Evolutionary conservation across 2,888 invertebrate species (phyloP), one percentile per base, ranked within the genome.

Genomic region (Malthinus seriepunctatus): DNA sequence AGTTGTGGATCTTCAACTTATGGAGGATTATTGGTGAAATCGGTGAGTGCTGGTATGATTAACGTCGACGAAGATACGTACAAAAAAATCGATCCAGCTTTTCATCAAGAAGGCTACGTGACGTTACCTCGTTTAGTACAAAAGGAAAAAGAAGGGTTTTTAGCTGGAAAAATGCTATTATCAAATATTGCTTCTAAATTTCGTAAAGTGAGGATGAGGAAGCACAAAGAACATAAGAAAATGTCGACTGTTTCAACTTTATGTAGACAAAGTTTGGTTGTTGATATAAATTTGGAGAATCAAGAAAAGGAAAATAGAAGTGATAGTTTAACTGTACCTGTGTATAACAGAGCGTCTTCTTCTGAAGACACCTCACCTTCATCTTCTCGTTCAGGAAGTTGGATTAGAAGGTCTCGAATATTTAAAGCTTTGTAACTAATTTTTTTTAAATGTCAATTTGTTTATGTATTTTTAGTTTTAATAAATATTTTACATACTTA

Each of bases 11-110:
- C 69, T 8, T 68, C 71, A 1, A 61, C 69, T 37, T 65, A 65
- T 74, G 82, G 83, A 50, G 76, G 80, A 3, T 66, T 80, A 7
- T 75, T 89, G n/a, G 83, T 86, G 0, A 88, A 91, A 68, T 90
- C 89, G 32, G 86, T 88, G 0, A 90, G 90, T 63, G 90, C 86
- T 0, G 90, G 90, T n/a, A 89, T 90, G 85, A 88, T 90, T 55
- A 87, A 88, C 67, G 81, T 88, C 0, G 87, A 88, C 62, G 78
- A 83, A 4, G 83, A 84, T 15, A 80, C 84, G 0, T 87, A 85
- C 78, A 83, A 51, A 64, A 80, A 86, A 63, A 80, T 87, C 10
- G 81, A 76, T 66, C 74, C 77, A 1, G 77, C 76, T 57, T 65
- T 74, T 33, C 78, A 78, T 55, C 71, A 73, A 3, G 79, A 80